Evolutionary conservation across 2,797 vertebrate genomes (phyloP), one percentile per base, ranked within the genome.

Genomic region (Micromesistius poutassou): DNA sequence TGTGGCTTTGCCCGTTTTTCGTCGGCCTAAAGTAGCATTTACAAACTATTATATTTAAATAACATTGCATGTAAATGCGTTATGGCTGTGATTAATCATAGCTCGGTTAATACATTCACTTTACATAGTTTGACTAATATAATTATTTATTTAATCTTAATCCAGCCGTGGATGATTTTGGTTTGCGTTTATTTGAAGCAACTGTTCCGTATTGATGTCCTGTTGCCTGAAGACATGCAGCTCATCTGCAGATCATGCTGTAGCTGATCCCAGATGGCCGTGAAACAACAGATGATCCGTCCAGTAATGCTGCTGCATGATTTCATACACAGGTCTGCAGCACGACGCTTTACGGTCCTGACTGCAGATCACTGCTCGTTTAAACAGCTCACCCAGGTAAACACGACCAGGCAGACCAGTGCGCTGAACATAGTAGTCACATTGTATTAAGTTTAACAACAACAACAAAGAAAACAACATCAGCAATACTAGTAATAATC

Each of bases 261-360:
- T 88, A 94, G 90, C 78, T 81, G 87, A 82, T 78, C 87, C 89
- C 89, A 88, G 86, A 91, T 93, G 91, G 89, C 86, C 82, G 80
- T 78, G 85, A 80, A 90, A 87, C 89, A 91, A 91, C 91, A 92
- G 90, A 89, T 88, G 91, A 92, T 90, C 87, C 88, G 92, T 91
- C 89, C 92, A 90, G 85, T 80, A 84, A 88, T 88, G 82, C 87
- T 88, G 76, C 83, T 85, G 89, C 87, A 87, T 90, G 88, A 88
- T 91, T 91, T 91, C 87, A 62, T 8, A 25, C 55, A n/a, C 19
- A 62, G 55, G 55, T 62, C 55, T 62, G 55, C 8, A 62, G 55
- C 55, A 62, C 22, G 55, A 62, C 55, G 22, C 55, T 16, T 8
- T 1, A 62, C 46, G 55, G 55, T 25, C 55, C 55, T 62, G 46